A percentile compares a stretch with the other conserved stretches of the same genome.
Evolutionary conservation across 2,888 invertebrate species (phyloP).

Genomic region (Hymenopus coronatus): DNA sequence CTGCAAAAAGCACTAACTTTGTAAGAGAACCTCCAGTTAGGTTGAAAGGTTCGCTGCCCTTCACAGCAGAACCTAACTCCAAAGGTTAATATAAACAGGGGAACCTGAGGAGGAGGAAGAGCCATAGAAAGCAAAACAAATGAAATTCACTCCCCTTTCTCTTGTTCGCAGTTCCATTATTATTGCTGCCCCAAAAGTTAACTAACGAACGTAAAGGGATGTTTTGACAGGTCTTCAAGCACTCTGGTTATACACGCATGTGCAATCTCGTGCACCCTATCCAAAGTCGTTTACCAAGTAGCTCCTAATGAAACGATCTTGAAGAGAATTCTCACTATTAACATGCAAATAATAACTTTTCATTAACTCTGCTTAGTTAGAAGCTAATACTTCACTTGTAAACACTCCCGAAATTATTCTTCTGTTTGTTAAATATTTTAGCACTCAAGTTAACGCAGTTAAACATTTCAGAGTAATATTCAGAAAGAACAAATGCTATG

Average conservation of each 20-base stretch:
- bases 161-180: neutral
- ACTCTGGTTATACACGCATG: neutral
- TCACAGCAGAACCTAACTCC: neutral
- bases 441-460: too few relatives aligned
- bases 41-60: neutral
- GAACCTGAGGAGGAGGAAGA: neutral
- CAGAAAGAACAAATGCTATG: too few relatives aligned
- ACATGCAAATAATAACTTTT: neutral
- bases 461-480: too few relatives aligned
- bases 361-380: too few relatives aligned
- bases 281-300: neutral
- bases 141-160: neutral
- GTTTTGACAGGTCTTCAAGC: neutral
- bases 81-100: neutral
- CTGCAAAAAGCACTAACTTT: too few relatives aligned
- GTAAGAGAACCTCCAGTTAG: too few relatives aligned
- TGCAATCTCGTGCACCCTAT: neutral
- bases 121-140: neutral
- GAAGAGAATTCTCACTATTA: neutral
- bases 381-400: too few relatives aligned
- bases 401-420: too few relatives aligned
- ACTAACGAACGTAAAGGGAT: neutral
- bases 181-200: neutral
- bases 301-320: neutral
- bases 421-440: too few relatives aligned